Conservation (phyloP, 2,797 vertebrate species). For the Sebastes alutus region DNA sequence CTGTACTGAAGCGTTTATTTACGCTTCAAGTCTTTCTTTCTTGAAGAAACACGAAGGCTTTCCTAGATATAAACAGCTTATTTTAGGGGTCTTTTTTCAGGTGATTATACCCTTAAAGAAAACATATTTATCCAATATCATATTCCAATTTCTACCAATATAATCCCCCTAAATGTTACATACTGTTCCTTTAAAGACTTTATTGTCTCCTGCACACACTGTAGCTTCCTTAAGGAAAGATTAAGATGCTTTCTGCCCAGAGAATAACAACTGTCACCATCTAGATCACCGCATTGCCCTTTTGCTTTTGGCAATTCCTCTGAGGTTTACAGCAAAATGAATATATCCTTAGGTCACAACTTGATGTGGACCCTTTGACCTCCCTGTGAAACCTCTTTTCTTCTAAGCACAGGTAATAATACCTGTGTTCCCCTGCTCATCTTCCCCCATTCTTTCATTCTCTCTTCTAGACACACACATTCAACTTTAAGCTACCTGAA, state of each 20-base stretch:
- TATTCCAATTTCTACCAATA: neutral
- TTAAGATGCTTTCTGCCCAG: neutral
- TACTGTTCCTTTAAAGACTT: neutral
- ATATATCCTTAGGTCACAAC: neutral
- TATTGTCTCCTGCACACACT: neutral
- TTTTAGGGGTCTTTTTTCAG: neutral
- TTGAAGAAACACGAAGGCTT: too few relatives aligned
- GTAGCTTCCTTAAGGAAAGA: neutral
- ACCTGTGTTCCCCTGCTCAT: neutral
- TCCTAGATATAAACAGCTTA: too few relatives aligned
- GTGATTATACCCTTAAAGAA: neutral
- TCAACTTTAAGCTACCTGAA: neutral
- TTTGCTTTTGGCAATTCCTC: slow-evolving; percentile 22
- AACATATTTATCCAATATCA: neutral
- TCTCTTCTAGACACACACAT: neutral
- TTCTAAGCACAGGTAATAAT: slow-evolving; percentile 1
- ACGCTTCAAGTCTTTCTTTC: too few relatives aligned
- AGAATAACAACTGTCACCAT: neutral
- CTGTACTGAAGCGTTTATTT: too few relatives aligned
- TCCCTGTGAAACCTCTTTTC: slow-evolving; percentile 13
- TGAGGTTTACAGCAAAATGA: neutral
- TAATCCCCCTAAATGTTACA: too few relatives aligned
- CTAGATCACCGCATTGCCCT: neutral
- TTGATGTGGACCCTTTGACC: slow-evolving; percentile 1
- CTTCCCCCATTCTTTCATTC: neutral